Conservation (phyloP, 1,140 invertebrate genomes). For the Penaeus vannamei region DNA sequence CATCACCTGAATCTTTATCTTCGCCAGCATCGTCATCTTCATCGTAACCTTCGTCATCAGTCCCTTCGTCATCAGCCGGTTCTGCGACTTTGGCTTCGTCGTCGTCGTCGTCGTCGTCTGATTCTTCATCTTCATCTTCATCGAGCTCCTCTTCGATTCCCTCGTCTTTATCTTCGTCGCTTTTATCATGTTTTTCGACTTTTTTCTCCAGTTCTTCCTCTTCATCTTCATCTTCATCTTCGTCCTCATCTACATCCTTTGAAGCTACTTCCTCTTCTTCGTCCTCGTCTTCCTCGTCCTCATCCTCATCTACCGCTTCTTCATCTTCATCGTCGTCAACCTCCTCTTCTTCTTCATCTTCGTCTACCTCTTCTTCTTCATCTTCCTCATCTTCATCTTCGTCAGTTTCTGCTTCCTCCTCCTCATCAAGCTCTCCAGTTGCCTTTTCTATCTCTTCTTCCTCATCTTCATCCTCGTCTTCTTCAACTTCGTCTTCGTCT, state of each 20-base stretch:
- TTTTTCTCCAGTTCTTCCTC: not conserved
- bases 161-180: slow-evolving; percentile 1
- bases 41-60: not conserved
- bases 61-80: not conserved
- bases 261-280: not conserved
- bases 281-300: not conserved
- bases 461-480: not conserved
- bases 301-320: not conserved
- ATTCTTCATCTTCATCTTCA: not conserved
- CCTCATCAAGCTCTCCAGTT: not conserved
- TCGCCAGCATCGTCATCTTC: not conserved
- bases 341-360: not conserved
- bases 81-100: not conserved
- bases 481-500: not conserved
- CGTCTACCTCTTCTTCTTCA: not conserved
- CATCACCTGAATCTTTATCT: not conserved
- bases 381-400: not conserved
- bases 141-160: not conserved
- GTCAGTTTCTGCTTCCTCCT: not conserved
- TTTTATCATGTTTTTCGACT: not conserved
- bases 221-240: slow-evolving; percentile 28
- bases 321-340: not conserved
- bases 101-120: not conserved
- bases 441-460: not conserved
- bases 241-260: slow-evolving; percentile 8